These are phyloP conservation scores for Crotalus horridus DNA, from an alignment of 2,113 vertebrate species.

Conservation along the genomic window DNA sequence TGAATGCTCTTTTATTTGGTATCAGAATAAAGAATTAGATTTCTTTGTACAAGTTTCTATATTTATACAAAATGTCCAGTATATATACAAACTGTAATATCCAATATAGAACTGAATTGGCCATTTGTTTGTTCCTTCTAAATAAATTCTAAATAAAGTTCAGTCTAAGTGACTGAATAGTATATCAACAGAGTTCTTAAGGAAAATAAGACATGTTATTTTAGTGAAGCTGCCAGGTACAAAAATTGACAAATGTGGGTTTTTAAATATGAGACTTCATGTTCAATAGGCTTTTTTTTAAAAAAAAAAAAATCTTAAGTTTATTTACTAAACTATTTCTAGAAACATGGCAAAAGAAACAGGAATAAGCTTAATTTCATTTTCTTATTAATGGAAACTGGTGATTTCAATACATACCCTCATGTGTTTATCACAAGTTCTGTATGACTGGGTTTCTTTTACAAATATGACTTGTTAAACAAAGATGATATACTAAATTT, in stretches of 20 bases:
- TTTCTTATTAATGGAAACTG: background rate
- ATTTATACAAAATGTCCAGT: background rate
- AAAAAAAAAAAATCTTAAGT: background rate
- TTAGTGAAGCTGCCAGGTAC: conserved; percentile 22
- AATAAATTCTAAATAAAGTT: background rate
- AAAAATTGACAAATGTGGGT: conserved; percentile 41
- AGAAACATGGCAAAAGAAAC: conserved; percentile 20
- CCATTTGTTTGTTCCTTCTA: background rate
- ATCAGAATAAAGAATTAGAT: background rate
- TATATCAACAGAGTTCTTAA: background rate
- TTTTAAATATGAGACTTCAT: conserved; percentile 8
- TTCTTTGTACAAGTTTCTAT: background rate
- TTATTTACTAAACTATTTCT: conserved; percentile 31
- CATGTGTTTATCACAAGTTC: background rate
- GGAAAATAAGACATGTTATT: background rate
- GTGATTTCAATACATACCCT: background rate
- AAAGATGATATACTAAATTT: background rate
- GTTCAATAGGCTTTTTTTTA: background rate
- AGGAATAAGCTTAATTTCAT: background rate
- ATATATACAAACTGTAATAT: background rate
- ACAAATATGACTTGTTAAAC: background rate
- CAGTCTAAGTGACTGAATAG: background rate
- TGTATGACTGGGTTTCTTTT: background rate
- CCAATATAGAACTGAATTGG: background rate
- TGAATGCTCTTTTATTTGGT: background rate